Percentiles rank a stretch among this genome's conserved stretches.
phyloP scores from a whole-genome alignment of 2,888 invertebrate species.

The Rotaria macrura region DNA sequence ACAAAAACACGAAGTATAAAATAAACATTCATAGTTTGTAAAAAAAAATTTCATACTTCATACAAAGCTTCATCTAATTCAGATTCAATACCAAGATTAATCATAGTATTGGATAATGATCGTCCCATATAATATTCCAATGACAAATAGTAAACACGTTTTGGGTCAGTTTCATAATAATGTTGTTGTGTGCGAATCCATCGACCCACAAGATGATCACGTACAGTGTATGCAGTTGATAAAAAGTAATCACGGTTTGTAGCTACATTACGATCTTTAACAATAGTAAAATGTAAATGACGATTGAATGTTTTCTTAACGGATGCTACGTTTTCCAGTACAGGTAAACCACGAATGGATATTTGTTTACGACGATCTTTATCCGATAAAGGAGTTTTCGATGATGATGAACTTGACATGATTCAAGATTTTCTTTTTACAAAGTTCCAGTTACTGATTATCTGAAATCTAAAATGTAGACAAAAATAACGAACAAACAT shows the following conservation, averaged over 20 bases:
- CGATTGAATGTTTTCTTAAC: slow-evolving; percentile 97
- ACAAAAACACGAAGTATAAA: too few species aligned
- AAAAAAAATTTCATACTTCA: slow-evolving; percentile 33
- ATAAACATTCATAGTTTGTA: too few species aligned
- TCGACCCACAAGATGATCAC: slow-evolving; percentile 89
- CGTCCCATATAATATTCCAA: slow-evolving; percentile 99
- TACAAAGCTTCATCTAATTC: slow-evolving; percentile 97
- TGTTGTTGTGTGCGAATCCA: slow-evolving; percentile 99
- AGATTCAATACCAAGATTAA: slow-evolving; percentile 90
- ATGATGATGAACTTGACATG: background rate
- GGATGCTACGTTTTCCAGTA: slow-evolving; percentile 86
- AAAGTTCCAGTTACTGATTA: background rate
- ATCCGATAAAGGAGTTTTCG: background rate
- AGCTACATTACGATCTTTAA: slow-evolving; percentile 97
- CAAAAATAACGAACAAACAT: background rate
- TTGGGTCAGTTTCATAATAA: slow-evolving; percentile 97
- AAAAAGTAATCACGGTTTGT: slow-evolving; percentile 96
- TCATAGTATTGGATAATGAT: slow-evolving; percentile 94
- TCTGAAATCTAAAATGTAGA: background rate
- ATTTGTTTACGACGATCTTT: slow-evolving; percentile 66
- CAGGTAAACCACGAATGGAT: slow-evolving; percentile 88
- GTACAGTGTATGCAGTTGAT: slow-evolving; percentile 89
- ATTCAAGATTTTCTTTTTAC: background rate
- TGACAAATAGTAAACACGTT: slow-evolving; percentile 95
- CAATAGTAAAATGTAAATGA: slow-evolving; percentile 93